phyloP scores from a whole-genome alignment of 1,140 invertebrate genomes.

The Drosophila ficusphila region DNA sequence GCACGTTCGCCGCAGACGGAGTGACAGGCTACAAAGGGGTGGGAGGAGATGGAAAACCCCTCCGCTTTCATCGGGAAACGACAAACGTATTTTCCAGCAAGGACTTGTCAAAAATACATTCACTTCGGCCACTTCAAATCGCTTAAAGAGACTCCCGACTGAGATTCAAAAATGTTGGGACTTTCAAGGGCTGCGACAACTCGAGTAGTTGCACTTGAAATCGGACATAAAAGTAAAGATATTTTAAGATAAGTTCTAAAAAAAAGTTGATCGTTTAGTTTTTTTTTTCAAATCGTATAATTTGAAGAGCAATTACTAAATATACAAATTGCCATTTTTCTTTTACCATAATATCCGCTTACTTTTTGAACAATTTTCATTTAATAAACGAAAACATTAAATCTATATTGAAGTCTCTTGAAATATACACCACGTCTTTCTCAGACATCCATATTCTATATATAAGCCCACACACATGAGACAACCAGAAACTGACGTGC shows the following conservation, averaged over 20 bases:
- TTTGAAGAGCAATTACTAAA: too few species aligned
- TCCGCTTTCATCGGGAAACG: neutral
- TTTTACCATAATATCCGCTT: too few species aligned
- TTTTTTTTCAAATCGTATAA: too few species aligned
- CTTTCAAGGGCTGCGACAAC: slow-evolving; percentile 32
- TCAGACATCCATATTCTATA: neutral
- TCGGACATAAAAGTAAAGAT: neutral
- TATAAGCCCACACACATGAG: slow-evolving; percentile 7
- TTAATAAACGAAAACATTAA: too few species aligned
- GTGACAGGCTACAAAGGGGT: slow-evolving; percentile 11
- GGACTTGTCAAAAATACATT: slow-evolving; percentile 44
- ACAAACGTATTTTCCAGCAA: slow-evolving; percentile 27
- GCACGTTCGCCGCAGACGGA: slow-evolving; percentile 47
- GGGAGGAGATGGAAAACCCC: neutral
- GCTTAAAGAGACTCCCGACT: slow-evolving; percentile 30
- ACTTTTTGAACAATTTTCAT: too few species aligned
- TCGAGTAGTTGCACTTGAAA: slow-evolving; percentile 15
- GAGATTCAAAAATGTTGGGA: slow-evolving; percentile 21
- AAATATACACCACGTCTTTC: neutral
- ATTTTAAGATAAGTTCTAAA: neutral
- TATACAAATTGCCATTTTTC: too few species aligned
- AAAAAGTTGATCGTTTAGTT: too few species aligned
- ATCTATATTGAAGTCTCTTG: too few species aligned
- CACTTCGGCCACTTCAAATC: slow-evolving; percentile 26
- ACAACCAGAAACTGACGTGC: slow-evolving; percentile 34